Evolutionary conservation across 2,797 vertebrate species (phyloP).

Genomic region (Tadarida brasiliensis): DNA sequence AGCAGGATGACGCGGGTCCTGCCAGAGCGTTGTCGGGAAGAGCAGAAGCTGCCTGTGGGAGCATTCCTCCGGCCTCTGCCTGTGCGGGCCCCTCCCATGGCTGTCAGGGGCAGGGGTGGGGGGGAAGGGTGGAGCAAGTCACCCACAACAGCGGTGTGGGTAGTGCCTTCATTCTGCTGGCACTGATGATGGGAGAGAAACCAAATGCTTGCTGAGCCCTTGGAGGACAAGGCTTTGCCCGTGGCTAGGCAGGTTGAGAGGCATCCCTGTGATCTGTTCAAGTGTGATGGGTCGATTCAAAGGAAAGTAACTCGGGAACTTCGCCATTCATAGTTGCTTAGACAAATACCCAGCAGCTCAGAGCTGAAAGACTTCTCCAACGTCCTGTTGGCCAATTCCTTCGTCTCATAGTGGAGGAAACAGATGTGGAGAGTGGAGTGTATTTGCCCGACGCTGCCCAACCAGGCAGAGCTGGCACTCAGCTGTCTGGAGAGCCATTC

Average conservation of each 20-base stretch:
- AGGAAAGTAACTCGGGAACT: not conserved
- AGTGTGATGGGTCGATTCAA: not conserved
- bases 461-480: not conserved
- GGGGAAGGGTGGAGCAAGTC: not conserved
- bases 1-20: not conserved
- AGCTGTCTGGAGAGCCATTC: not conserved
- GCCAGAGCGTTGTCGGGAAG: not conserved
- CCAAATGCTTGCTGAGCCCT: not conserved
- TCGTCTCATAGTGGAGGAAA: not conserved
- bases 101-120: no score
- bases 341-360: not conserved
- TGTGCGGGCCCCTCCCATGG: accelerated
- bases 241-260: no score
- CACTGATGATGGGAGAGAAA: not conserved
- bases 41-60: not conserved
- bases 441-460: not conserved
- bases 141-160: not conserved
- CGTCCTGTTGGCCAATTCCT: not conserved
- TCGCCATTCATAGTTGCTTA: not conserved
- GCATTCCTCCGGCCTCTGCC: not conserved
- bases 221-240: not conserved
- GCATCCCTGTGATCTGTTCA: not conserved
- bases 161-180: not conserved
- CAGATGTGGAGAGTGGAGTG: not conserved
- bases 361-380: not conserved